Base-by-base conservation (phyloP, 2,888 invertebrate genomes). In the Melipona beecheii region DNA sequence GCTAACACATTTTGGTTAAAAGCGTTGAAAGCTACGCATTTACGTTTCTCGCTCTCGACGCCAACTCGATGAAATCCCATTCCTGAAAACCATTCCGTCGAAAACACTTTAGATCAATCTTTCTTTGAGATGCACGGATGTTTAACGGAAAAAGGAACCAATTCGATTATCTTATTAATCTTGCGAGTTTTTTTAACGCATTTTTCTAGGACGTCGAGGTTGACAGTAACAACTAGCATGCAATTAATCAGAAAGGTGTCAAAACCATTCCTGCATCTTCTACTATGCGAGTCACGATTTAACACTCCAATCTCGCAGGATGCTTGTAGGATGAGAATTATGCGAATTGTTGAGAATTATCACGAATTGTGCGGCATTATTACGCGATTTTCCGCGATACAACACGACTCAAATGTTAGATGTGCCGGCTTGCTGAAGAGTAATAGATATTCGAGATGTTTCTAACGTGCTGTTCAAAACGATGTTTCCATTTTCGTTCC, bases 151-250 rank as follows among this genome's bases (percentile, higher is more conserved):
- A 54, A 64, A 69, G 65, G 54, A 62, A 66, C 21, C n/a, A 31
- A 31, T 31, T 54, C 60, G 78, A 82, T 81, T 72, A 70, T 84
- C 24, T 78, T 72, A 78, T 82, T 69, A 78, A 84, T 84, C 78
- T 69, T 58, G 4, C 43, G 43, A 50, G 58, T 68, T 75, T 73
- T 81, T 70, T 64, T 13, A 54, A 6, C 49, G 17, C 11, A 9
- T 60, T 24, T 49, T 43, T 24, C 24, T 50, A 49, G 13, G 15
- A n/a, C 15, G 13, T 15, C 4, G 15, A 15, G 5, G 15, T 31
- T 17, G 60, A 1, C 64, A 43, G 17, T 36, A 62, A 75, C 71
- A 72, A 78, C 27, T 15, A 4, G 24, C 60, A 15, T 60, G 17
- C 83, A 4, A 82, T 84, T 73, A 75, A 82, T 84, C 84, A 84